Evolutionary conservation across 2,888 invertebrate species (phyloP).

Genomic region (Eurois occulta): DNA sequence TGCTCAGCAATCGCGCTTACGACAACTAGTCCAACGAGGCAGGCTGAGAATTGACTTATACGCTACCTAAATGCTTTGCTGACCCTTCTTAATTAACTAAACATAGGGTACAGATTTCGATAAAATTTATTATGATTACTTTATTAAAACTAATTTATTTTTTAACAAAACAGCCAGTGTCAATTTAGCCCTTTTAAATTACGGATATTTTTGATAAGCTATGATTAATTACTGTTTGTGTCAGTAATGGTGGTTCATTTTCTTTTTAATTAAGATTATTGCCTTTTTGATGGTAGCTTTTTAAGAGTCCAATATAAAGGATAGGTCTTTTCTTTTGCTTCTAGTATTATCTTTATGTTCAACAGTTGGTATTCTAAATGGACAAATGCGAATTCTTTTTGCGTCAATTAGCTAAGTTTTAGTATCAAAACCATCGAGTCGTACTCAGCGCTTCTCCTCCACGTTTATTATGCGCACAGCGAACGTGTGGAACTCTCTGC

Average conservation of each 20-base stretch:
- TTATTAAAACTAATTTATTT: background rate
- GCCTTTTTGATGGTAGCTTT: slow-evolving; percentile 16
- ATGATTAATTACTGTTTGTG: slow-evolving; percentile 61
- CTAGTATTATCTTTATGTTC: too few relatives aligned
- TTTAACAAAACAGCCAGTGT: slow-evolving; percentile 15
- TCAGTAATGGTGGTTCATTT: slow-evolving; percentile 18
- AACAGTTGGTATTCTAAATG: too few relatives aligned
- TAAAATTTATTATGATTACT: slow-evolving; percentile 22
- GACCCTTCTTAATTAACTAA: background rate
- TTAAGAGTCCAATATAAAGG: background rate
- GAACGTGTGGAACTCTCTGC: too few relatives aligned
- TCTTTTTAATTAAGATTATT: slow-evolving; percentile 39
- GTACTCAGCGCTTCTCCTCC: too few relatives aligned
- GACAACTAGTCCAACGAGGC: too few relatives aligned
- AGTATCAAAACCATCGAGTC: too few relatives aligned
- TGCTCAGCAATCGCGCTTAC: too few relatives aligned
- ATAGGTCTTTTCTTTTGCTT: background rate
- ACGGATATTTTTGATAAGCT: slow-evolving; percentile 57
- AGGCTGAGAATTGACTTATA: too few relatives aligned
- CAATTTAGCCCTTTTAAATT: slow-evolving; percentile 27
- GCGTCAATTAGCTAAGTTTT: too few relatives aligned
- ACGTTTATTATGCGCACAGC: too few relatives aligned
- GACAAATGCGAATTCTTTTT: too few relatives aligned
- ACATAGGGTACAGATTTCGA: background rate
- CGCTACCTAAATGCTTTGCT: too few relatives aligned